Conservation (phyloP, 2,113 vertebrate genomes). For the Typhlomys cinereus region DNA sequence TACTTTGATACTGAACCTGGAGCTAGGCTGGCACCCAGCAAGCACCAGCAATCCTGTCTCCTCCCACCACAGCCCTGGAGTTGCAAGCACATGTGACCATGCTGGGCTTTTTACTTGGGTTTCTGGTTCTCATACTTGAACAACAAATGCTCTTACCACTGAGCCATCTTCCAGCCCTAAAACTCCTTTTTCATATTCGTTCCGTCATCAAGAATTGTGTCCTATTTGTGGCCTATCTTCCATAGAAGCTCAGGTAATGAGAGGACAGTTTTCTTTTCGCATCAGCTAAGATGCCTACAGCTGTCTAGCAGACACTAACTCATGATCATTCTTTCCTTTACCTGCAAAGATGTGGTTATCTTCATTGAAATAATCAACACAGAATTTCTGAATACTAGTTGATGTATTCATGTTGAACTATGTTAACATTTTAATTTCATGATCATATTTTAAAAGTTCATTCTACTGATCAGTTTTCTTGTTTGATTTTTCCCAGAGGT, state of each 20-base stretch:
- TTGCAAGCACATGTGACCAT: background rate
- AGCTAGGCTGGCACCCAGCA: too few species aligned
- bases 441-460: background rate
- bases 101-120: too few species aligned
- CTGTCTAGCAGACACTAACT: background rate
- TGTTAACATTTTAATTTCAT: constrained; percentile 5
- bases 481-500: constrained; percentile 36
- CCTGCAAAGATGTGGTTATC: background rate
- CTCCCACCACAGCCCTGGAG: background rate
- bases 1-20: too few species aligned
- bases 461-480: background rate
- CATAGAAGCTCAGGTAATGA: background rate
- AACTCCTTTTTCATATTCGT: constrained; percentile 20
- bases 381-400: constrained; percentile 15
- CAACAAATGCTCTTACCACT: too few species aligned
- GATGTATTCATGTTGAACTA: constrained; percentile 30
- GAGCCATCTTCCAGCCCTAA: too few species aligned
- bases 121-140: too few species aligned
- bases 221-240: background rate
- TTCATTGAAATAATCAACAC: background rate
- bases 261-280: background rate
- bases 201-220: background rate
- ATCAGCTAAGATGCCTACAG: background rate
- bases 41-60: background rate
- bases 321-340: background rate